A percentile compares a stretch with the other conserved stretches of the same genome.
These are phyloP conservation scores for Amblyopsis rosae DNA, from an alignment of 2,113 vertebrate species.

Conservation along the genomic window DNA sequence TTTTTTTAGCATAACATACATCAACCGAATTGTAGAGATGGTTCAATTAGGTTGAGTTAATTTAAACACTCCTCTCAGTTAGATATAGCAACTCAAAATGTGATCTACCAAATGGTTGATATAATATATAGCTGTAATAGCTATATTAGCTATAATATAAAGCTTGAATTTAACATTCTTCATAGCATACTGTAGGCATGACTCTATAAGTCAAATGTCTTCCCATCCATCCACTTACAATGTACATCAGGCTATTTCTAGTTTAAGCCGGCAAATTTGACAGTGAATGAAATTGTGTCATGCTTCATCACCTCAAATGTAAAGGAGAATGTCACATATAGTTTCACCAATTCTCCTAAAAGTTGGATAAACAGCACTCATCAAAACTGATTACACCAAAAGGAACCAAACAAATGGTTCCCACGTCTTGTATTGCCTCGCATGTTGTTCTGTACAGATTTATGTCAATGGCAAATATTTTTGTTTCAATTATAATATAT, in stretches of 20 bases:
- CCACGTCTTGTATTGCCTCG: constrained; percentile 2
- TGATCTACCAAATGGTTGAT: no score
- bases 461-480: not conserved
- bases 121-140: no score
- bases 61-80: no score
- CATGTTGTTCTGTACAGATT: not conserved
- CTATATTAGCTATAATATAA: no score
- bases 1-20: no score
- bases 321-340: constrained; percentile 17
- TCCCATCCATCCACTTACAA: not conserved
- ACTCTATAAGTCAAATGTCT: no score
- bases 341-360: not conserved
- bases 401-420: constrained; percentile 21
- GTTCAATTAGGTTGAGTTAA: no score
- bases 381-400: constrained; percentile 11
- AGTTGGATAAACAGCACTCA: not conserved
- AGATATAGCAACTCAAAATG: no score
- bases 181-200: no score
- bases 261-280: not conserved
- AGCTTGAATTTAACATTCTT: not conserved
- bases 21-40: no score
- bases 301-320: not conserved
- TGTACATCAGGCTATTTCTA: not conserved
- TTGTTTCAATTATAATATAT: not conserved
- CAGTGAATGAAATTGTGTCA: not conserved